Evolutionary conservation across 2,797 vertebrate species (phyloP).

Genomic region (Arctocebus calabarensis): DNA sequence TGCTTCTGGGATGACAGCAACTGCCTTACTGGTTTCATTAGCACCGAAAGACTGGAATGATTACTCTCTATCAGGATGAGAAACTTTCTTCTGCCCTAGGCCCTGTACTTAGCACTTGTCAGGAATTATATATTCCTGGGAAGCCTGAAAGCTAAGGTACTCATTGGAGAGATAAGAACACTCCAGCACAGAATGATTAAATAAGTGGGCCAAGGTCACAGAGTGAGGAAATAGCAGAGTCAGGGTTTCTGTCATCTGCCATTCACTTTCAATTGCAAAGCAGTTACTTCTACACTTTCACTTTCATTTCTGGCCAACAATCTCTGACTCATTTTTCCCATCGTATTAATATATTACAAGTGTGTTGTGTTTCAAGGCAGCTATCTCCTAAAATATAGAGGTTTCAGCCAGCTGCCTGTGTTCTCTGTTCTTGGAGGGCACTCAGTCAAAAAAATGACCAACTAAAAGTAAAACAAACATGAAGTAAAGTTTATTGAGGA

Average conservation of each 20-base stretch:
- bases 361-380: background rate
- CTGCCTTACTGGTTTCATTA: slow-evolving; percentile 41
- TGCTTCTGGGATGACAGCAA: background rate
- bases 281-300: background rate
- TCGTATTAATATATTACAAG: background rate
- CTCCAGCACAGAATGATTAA: slow-evolving; percentile 19
- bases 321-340: background rate
- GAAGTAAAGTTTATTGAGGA: too few species aligned
- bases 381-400: too few species aligned
- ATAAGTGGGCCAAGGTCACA: background rate
- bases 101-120: background rate
- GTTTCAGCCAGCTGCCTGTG: too few species aligned
- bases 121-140: slow-evolving; percentile 36
- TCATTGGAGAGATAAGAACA: slow-evolving; percentile 21
- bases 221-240: background rate
- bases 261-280: background rate
- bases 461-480: too few species aligned
- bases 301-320: background rate
- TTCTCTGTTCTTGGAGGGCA: too few species aligned
- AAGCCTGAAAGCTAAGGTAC: slow-evolving; percentile 34
- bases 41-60: background rate
- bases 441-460: too few species aligned
- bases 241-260: background rate
- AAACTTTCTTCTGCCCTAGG: background rate
- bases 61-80: slow-evolving; percentile 8